phyloP scores from a whole-genome alignment of 2,888 invertebrate species.

The Nasonia oneida region DNA sequence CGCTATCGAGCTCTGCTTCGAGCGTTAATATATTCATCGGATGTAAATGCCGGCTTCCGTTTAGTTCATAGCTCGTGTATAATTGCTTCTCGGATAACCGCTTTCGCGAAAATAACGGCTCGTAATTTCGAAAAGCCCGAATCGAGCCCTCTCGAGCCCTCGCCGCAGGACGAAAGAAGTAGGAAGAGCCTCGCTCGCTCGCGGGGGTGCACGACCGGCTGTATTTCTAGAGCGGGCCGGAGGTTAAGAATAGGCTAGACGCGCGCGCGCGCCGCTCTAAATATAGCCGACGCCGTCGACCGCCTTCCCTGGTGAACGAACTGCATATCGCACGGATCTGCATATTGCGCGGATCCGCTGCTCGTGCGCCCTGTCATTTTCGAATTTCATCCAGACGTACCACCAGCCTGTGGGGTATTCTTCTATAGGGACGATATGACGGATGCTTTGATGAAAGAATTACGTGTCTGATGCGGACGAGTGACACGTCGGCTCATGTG shows the following conservation, averaged over 20 bases:
- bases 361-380: too few relatives aligned
- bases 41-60: slow-evolving; percentile 1
- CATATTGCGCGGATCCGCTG: too few relatives aligned
- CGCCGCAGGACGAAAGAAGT: background rate
- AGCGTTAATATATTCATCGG: slow-evolving; percentile 5
- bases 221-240: slow-evolving; percentile 75
- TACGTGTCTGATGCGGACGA: too few relatives aligned
- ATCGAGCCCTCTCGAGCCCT: background rate
- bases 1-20: background rate
- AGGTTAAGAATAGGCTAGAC: slow-evolving; percentile 60
- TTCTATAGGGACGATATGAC: too few relatives aligned
- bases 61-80: background rate
- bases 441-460: too few relatives aligned
- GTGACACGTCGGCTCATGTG: too few relatives aligned
- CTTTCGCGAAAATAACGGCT: background rate
- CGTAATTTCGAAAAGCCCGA: background rate
- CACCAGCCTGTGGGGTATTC: too few relatives aligned
- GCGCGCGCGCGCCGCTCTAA: slow-evolving; percentile 64
- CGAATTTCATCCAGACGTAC: too few relatives aligned
- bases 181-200: slow-evolving; percentile 10
- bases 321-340: background rate
- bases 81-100: background rate
- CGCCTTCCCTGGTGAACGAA: slow-evolving; percentile 33
- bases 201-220: slow-evolving; percentile 69
- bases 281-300: slow-evolving; percentile 66